These are phyloP conservation scores for Aporophyla lueneburgensis DNA, from an alignment of 2,888 invertebrate genomes.

Conservation along the genomic window DNA sequence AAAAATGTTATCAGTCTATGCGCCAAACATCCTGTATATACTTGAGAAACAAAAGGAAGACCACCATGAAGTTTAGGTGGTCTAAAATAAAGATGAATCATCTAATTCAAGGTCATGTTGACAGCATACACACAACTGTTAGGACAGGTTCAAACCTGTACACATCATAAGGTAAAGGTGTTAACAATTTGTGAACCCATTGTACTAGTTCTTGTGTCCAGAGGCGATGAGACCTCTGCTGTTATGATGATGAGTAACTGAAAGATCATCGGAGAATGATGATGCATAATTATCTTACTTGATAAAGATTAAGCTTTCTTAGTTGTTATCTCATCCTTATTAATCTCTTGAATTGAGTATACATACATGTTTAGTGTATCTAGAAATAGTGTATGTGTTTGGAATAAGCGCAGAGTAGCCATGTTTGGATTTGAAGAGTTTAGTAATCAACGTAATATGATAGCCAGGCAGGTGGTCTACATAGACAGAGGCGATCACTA, in stretches of 20 bases:
- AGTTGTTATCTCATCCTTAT: slow-evolving; percentile 8
- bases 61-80: slow-evolving; percentile 12
- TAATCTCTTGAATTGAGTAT: background rate
- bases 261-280: background rate
- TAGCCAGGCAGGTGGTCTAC: slow-evolving; percentile 27
- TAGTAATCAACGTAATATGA: slow-evolving; percentile 15
- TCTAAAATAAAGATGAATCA: slow-evolving; percentile 44
- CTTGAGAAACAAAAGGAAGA: background rate
- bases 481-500: background rate
- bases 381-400: background rate
- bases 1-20: too few species aligned
- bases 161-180: background rate
- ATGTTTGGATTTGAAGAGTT: background rate
- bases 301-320: background rate
- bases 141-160: background rate
- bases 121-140: background rate
- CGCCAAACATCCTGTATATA: background rate
- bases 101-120: slow-evolving; percentile 32
- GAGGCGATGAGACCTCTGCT: background rate
- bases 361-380: background rate
- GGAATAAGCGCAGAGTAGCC: background rate
- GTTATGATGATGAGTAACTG: background rate
- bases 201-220: background rate
- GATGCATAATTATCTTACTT: background rate
- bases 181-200: background rate